phyloP scores from a whole-genome alignment of 2,797 vertebrate species.

The Gymnoscopelus microlampas region DNA sequence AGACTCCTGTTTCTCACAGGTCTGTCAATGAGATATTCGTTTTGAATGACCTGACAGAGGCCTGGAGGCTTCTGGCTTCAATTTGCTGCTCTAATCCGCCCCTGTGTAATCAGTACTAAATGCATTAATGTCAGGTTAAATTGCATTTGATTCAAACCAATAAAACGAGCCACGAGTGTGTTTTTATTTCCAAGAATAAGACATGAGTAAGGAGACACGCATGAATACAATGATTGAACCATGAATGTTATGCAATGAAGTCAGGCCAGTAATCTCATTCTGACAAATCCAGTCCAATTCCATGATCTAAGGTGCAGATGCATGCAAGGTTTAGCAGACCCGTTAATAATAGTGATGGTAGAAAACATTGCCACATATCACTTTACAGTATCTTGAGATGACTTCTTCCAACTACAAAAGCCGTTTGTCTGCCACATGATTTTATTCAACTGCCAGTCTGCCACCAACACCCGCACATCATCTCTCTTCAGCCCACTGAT shows the following conservation, averaged over 20 bases:
- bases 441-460: too few relatives aligned
- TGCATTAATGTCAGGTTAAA: slow-evolving; percentile 1
- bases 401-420: too few relatives aligned
- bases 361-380: too few relatives aligned
- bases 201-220: not conserved
- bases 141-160: slow-evolving; percentile 21
- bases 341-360: too few relatives aligned
- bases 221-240: slow-evolving; percentile 10
- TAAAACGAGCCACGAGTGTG: not conserved
- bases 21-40: slow-evolving; percentile 27
- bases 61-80: not conserved
- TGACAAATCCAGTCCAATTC: too few relatives aligned
- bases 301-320: not conserved
- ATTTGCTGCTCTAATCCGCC: slow-evolving; percentile 6
- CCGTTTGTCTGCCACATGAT: too few relatives aligned
- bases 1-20: slow-evolving; percentile 34
- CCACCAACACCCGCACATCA: too few relatives aligned
- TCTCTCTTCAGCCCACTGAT: too few relatives aligned
- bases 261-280: not conserved
- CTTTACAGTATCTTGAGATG: too few relatives aligned
- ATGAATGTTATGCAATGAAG: not conserved
- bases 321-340: too few relatives aligned
- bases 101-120: slow-evolving; percentile 15
- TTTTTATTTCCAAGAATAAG: slow-evolving; percentile 7
- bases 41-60: slow-evolving; percentile 14